Base-by-base conservation (phyloP, 2,797 vertebrate genomes). In the Crocidura indochinensis region DNA sequence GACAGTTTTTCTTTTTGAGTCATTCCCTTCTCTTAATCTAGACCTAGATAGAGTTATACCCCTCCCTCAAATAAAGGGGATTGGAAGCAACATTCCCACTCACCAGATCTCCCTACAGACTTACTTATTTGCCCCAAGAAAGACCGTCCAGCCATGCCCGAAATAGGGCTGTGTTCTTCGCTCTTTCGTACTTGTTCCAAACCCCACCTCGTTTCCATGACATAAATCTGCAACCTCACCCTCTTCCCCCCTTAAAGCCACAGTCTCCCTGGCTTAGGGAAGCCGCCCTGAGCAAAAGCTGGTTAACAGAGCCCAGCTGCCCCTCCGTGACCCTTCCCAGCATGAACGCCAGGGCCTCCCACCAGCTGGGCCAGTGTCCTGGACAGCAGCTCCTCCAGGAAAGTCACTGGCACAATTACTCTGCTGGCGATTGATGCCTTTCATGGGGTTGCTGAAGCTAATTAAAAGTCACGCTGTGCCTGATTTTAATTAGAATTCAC, bases 401-500 rank as follows among this genome's bases (percentile, higher is more conserved):
- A 69, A 85, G 84, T 56, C 49, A n/a, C 8, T n/a, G 31, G 19
- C n/a, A 47, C 67, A 51, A 49, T 49, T 56, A 29, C 31, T 8
- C n/a, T 11, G 78, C 79, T 75, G 10, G 27, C 27, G 26, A 74
- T 9, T 27, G 29, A 71, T 10, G 49, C 22, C 44, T 64, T 82
- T 46, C 26, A 19, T 12, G 26, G 79, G 65, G 68, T 38, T 88
- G 68, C 65, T 47, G 12, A 20, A 68, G 67, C 90, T 91, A 78
- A 92, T 91, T 53, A 71, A 94, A 72, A 64, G 85, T 74, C 82
- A 80, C 4, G 71, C 64, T 67, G 95, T 71, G 81, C 67, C 31
- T 31, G 56, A 78, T 62, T 84, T 93, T 93, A 90, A 94, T 93
- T 93, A 88, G 91, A 80, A 86, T 84, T 67, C 24, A 0, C 44